phyloP scores from a whole-genome alignment of 2,113 vertebrate genomes.

The Microcebus griseorufus region DNA sequence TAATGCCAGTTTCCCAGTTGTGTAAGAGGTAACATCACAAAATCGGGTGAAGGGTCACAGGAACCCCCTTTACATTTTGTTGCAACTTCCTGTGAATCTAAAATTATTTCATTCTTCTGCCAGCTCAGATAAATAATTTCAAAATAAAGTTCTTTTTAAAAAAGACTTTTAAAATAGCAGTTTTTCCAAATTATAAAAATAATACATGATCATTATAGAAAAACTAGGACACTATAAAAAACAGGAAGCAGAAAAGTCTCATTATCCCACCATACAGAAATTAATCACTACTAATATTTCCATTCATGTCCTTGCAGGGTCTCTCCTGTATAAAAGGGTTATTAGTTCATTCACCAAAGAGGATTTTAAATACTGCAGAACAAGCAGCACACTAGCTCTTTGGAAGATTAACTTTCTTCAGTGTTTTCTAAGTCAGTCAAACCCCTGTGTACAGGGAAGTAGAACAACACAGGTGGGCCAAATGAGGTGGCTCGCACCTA shows the following conservation, averaged over 20 bases:
- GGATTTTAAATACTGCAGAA: not conserved
- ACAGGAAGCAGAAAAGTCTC: not conserved
- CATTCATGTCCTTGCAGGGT: not conserved
- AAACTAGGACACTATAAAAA: not conserved
- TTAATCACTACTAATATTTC: constrained; percentile 2
- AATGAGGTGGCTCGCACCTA: no score
- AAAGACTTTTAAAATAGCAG: not conserved
- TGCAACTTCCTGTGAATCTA: no score
- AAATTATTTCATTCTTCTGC: no score
- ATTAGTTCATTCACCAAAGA: constrained; percentile 16
- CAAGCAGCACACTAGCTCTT: not conserved
- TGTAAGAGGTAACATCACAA: no score
- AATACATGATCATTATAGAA: not conserved
- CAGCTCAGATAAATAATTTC: no score
- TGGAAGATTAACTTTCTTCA: constrained; percentile 26
- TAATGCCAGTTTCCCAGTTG: no score
- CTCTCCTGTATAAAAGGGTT: not conserved
- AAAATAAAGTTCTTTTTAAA: no score
- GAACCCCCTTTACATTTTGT: no score
- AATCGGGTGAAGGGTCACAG: no score
- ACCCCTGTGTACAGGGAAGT: not conserved
- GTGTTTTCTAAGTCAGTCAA: constrained; percentile 12
- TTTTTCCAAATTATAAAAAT: constrained; percentile 4
- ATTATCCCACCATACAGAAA: not conserved
- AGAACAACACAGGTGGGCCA: not conserved